These are phyloP conservation scores for Polypterus bichir DNA, from an alignment of 2,113 vertebrate genomes.

Conservation along the genomic window DNA sequence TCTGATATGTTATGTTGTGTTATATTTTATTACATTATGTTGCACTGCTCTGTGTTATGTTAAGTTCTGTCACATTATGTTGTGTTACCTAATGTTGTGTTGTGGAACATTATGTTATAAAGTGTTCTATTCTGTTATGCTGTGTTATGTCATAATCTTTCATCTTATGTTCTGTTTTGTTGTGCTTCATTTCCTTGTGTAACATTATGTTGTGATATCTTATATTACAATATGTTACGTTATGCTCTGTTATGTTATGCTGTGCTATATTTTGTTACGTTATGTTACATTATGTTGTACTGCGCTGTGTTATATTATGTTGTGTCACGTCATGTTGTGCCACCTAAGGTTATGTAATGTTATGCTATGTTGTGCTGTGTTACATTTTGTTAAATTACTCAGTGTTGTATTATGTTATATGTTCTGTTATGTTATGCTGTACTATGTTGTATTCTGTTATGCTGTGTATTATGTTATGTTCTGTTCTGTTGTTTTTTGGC, in stretches of 20 bases:
- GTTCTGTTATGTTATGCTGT: not conserved
- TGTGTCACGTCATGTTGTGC: too few species aligned
- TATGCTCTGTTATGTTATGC: not conserved
- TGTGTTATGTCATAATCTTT: not conserved
- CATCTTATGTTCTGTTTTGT: not conserved
- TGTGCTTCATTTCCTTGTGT: not conserved
- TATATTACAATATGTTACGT: not conserved
- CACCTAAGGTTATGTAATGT: too few species aligned
- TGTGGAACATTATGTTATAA: not conserved
- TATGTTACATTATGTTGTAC: not conserved
- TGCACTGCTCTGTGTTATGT: not conserved
- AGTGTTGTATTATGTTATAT: not conserved
- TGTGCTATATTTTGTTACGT: not conserved
- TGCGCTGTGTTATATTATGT: too few species aligned
- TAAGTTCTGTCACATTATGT: too few species aligned
- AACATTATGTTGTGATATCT: not conserved
- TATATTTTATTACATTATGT: not conserved
- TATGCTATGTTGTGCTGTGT: not conserved
- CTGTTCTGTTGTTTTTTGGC: too few species aligned
- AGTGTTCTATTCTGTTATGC: not conserved
- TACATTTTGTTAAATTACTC: not conserved
- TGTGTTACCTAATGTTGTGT: not conserved
- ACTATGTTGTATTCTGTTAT: not conserved
- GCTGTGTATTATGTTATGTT: not conserved
- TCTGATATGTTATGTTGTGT: not conserved